Evolutionary conservation across 2,113 vertebrate genomes (phyloP), one percentile per base, ranked within the genome.

Genomic region (Equus przewalskii): DNA sequence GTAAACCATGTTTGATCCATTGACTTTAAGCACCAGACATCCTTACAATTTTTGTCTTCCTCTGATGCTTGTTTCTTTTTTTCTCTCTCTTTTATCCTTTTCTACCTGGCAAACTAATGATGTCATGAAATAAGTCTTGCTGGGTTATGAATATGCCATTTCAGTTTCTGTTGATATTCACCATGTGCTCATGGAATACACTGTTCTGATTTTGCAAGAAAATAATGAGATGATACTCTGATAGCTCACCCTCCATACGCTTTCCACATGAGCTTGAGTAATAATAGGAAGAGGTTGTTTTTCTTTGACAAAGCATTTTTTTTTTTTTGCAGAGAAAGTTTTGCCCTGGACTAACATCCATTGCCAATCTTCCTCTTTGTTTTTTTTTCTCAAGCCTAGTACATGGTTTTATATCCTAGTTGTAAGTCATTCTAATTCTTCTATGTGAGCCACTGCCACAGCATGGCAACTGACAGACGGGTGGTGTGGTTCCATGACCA

Each of bases 221-320:
- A 96, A 73, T 58, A 76, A 80, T 19, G 41, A 84, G 69, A 64
- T 41, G 60, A 51, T 85, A 73, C 60, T 94, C 82, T 1, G 11
- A n/a, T 30, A 67, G 44, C 72, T n/a, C 4, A 0, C n/a, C 5
- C 49, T 95, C 49, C 58, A 78, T 46, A 58, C 64, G 21, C 76
- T 95, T 85, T 28, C 7, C 73, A 0, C 28, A 54, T 26, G 15
- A 82, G 54, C 76, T 46, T 64, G 54, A 87, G n/a, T 22, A 91
- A n/a, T 62, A 41, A 91, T 94, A 46, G 36, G 0, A 41, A 95
- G n/a, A 49, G 5, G 54, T 60, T 70, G 1, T 24, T 80, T 60
- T 18, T 92, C 33, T 91, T 92, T 92, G 96, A 90, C n/a, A 56
- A 92, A 96, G 58, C 3, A 85, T 89, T 16, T 91, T 82, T 41